Conservation (phyloP, 2,113 vertebrate species). For the Burhinus bistriatus region DNA sequence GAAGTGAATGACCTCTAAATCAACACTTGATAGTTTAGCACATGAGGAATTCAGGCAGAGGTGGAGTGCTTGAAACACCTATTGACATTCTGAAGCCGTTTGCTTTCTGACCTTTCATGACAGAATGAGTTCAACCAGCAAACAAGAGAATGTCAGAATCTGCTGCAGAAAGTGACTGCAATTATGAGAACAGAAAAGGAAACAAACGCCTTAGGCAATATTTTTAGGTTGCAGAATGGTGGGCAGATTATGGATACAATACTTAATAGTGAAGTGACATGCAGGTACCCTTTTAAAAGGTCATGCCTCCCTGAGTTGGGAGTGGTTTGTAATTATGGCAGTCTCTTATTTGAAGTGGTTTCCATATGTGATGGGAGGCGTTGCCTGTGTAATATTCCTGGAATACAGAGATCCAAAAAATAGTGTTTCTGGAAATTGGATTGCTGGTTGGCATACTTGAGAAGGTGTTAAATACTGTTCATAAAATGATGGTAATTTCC, state of each 20-base stretch:
- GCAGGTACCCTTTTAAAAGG: background rate
- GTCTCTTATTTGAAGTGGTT: background rate
- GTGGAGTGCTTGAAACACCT: conserved; percentile 35
- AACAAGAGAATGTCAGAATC: conserved; percentile 1
- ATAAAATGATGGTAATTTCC: background rate
- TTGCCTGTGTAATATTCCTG: background rate
- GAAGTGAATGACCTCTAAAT: conserved; percentile 24
- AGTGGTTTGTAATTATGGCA: background rate
- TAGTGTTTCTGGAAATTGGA: background rate
- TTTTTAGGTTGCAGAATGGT: background rate
- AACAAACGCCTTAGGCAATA: background rate
- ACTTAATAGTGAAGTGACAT: background rate
- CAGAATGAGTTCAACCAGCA: conserved; percentile 46
- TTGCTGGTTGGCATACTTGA: background rate
- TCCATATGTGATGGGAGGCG: background rate
- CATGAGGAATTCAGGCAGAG: background rate
- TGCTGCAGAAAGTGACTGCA: background rate
- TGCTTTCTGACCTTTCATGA: conserved; percentile 52
- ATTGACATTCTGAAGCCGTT: conserved; percentile 51
- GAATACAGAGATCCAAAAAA: background rate
- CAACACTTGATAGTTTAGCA: background rate
- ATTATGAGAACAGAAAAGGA: conserved; percentile 4
- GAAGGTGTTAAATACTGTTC: background rate
- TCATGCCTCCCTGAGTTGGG: background rate
- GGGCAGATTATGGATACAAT: background rate